phyloP scores from a whole-genome alignment of 1,140 invertebrate genomes.

The Calliphora vicina region DNA sequence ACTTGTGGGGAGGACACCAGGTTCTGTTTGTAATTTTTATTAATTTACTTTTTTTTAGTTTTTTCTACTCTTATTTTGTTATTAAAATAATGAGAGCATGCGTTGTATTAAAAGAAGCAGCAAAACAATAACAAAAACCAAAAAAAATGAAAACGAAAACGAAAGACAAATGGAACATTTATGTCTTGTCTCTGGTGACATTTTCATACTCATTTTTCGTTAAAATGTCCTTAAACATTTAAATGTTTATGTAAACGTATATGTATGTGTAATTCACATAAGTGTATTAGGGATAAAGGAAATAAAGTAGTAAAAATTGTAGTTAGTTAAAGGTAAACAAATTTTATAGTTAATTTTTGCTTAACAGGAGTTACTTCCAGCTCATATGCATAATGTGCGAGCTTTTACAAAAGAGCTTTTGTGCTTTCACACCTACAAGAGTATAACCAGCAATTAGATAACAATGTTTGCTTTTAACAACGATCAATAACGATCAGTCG shows the following conservation, averaged over 20 bases:
- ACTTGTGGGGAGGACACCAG: not conserved
- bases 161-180: slow-evolving; percentile 29
- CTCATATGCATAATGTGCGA: too few relatives aligned
- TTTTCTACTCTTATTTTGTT: not conserved
- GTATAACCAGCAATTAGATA: too few relatives aligned
- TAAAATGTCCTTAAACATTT: slow-evolving; percentile 21
- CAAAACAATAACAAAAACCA: not conserved
- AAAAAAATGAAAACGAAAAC: not conserved
- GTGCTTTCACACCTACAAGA: too few relatives aligned
- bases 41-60: slow-evolving; percentile 22
- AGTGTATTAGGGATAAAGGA: too few relatives aligned
- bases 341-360: too few relatives aligned
- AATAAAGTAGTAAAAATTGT: too few relatives aligned
- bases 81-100: not conserved
- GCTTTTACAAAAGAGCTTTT: too few relatives aligned
- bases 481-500: too few relatives aligned
- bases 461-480: too few relatives aligned
- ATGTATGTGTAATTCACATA: too few relatives aligned
- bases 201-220: slow-evolving; percentile 22
- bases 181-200: slow-evolving; percentile 29
- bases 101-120: not conserved
- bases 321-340: too few relatives aligned
- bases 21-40: slow-evolving; percentile 24
- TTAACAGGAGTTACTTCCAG: too few relatives aligned
- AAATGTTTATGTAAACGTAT: not conserved